Conservation (phyloP, 2,113 vertebrate species). For the Dromas ardeola region DNA sequence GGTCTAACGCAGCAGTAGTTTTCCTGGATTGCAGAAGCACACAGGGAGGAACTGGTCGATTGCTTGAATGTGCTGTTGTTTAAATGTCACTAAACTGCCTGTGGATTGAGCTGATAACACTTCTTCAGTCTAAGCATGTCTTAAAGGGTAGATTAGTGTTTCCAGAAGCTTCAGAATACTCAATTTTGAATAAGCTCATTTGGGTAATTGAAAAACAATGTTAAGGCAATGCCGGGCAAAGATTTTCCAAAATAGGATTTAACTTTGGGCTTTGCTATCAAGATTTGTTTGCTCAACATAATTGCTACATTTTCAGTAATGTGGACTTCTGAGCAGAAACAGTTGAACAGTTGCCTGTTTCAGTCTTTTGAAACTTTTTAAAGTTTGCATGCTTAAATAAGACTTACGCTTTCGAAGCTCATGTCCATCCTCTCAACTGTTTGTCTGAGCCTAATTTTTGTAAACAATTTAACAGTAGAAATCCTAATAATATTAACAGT, state of each 20-base stretch:
- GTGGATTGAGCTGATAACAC: neutral
- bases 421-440: neutral
- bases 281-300: neutral
- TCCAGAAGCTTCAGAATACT: neutral
- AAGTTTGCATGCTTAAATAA: neutral
- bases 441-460: neutral
- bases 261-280: neutral
- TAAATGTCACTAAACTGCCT: neutral
- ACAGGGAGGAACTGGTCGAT: accelerated
- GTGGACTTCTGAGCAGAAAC: neutral
- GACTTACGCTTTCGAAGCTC: accelerated
- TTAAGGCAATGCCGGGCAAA: neutral
- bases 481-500: neutral
- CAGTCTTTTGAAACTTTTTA: neutral
- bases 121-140: neutral
- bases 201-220: neutral
- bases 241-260: neutral
- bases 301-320: neutral
- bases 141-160: neutral
- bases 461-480: neutral
- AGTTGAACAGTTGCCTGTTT: neutral
- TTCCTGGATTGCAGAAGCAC: neutral
- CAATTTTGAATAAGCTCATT: neutral
- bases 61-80: neutral
- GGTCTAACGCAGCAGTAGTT: neutral